Evolutionary conservation across 2,113 vertebrate genomes (phyloP), one percentile per base, ranked within the genome.

Genomic region (Trematomus loennbergii): DNA sequence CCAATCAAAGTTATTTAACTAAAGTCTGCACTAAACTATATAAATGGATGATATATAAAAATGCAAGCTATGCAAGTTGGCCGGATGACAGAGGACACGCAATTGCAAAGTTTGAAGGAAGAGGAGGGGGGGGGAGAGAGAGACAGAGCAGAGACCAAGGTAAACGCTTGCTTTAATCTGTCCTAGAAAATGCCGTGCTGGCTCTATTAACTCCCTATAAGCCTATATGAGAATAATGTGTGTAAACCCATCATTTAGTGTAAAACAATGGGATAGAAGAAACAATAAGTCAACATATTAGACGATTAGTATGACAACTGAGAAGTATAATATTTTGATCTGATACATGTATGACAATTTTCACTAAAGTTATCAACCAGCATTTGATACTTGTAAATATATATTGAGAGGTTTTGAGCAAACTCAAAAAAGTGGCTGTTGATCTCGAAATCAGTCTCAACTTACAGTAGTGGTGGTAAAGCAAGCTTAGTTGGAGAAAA

Each of bases 41-140:
- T 81, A 90, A 93, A 94, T 93, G 82, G 91, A 75, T 94, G 84
- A 93, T 65, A 17, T 89, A 93, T 93, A 81, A 94, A 94, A 90
- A 66, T 82, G 91, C 91, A 87, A 92, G 83, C 81, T 75, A 52
- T 75, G 93, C 91, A 92, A 79, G 65, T 87, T 72, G 64, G 82
- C 60, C 59, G 61, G 82, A 84, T 83, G 75, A 79, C 25, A 73
- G 69, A 79, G 17, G 18, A 36, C 50, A 85, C 62, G 75, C 20
- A 57, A 69, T 46, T 64, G 73, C 62, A 72, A 36, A 81, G 45
- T 29, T 59, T 43, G 11, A 72, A 18, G 22, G 61, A 55, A 49
- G 45, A 12, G 50, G 72, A 61, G 13, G 5, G 9, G 33, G 16
- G 3, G n/a, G 1, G 52, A 18, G 7, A 9, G 8, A 29, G 6